Evolutionary conservation across 2,113 vertebrate species (phyloP).

Genomic region (Odobenus rosmarus): DNA sequence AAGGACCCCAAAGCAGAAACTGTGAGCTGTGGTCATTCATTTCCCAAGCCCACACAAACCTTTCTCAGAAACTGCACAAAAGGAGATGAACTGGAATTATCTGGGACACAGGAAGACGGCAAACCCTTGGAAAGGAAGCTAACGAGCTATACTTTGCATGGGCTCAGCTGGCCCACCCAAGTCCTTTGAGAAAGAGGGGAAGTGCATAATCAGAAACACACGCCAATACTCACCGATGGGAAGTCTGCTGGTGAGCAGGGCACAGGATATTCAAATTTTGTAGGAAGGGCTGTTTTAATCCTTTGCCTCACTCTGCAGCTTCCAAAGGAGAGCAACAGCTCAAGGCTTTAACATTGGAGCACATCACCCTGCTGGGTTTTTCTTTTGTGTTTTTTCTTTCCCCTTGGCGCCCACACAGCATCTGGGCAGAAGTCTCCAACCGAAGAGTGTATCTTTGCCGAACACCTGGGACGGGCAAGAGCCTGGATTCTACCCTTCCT

Average conservation of each 20-base stretch:
- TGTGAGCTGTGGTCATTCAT: neutral
- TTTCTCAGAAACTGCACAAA: conserved; percentile 40
- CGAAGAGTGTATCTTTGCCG: conserved; percentile 61
- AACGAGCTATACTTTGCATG: neutral
- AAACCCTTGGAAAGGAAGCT: conserved; percentile 30
- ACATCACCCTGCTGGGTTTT: conserved; percentile 63
- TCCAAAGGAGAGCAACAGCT: conserved; percentile 52
- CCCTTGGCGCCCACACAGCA: conserved; percentile 64
- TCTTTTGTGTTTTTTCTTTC: conserved; percentile 48
- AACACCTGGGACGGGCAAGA: conserved; percentile 65
- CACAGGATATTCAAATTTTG: conserved; percentile 57
- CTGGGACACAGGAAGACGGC: conserved; percentile 36
- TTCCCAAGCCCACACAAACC: neutral
- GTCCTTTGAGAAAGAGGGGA: conserved; percentile 24
- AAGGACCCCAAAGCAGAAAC: neutral
- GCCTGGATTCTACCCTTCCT: conserved; percentile 68
- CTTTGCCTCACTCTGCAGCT: conserved; percentile 55
- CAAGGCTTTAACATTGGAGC: neutral
- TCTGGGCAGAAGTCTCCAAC: conserved; percentile 67
- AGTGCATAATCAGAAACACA: conserved; percentile 67
- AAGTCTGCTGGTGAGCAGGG: conserved; percentile 64
- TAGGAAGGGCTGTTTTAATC: conserved; percentile 66
- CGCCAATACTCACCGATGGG: conserved; percentile 75
- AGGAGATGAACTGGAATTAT: conserved; percentile 39
- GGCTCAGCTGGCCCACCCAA: neutral